phyloP scores from a whole-genome alignment of 64 coral and sea anemone genomes.

The Porites australiensis region DNA sequence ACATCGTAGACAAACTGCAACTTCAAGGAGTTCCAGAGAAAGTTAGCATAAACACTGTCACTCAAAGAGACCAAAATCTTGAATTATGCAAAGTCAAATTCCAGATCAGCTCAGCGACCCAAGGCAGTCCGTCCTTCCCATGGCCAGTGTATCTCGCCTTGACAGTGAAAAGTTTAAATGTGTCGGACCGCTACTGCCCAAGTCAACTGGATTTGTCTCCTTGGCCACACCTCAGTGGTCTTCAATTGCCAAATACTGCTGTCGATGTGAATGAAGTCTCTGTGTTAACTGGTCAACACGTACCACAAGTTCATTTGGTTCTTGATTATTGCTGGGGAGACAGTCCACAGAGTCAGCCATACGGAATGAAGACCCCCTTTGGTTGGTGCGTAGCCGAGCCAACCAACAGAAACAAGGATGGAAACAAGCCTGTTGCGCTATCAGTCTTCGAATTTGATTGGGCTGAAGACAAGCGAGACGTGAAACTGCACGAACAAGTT shows the following conservation, averaged over 20 bases:
- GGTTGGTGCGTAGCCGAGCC: constrained; percentile 66
- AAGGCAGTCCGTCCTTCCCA: constrained; percentile 18
- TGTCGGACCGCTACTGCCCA: constrained; percentile 54
- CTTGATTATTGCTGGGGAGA: constrained; percentile 60
- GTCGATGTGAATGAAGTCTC: constrained; percentile 21
- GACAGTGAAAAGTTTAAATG: constrained; percentile 47
- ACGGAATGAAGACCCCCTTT: constrained; percentile 66
- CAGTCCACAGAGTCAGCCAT: constrained; percentile 53
- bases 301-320: constrained; percentile 71
- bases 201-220: constrained; percentile 46
- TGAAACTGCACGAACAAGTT: no score
- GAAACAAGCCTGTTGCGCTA: constrained; percentile 26
- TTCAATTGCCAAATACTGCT: neutral
- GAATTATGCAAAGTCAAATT: constrained; percentile 63
- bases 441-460: constrained; percentile 63
- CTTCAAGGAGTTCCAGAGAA: constrained; percentile 44
- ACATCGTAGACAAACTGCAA: constrained; percentile 49
- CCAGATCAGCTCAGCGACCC: constrained; percentile 1
- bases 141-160: constrained; percentile 57
- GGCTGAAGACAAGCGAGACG: constrained; percentile 51
- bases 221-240: no score
- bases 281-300: constrained; percentile 64
- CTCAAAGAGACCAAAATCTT: constrained; percentile 36
- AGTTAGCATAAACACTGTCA: constrained; percentile 73
- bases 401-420: constrained; percentile 16